These are phyloP conservation scores for Calameuta pallipes DNA, from an alignment of 2,888 invertebrate species.

Conservation along the genomic window DNA sequence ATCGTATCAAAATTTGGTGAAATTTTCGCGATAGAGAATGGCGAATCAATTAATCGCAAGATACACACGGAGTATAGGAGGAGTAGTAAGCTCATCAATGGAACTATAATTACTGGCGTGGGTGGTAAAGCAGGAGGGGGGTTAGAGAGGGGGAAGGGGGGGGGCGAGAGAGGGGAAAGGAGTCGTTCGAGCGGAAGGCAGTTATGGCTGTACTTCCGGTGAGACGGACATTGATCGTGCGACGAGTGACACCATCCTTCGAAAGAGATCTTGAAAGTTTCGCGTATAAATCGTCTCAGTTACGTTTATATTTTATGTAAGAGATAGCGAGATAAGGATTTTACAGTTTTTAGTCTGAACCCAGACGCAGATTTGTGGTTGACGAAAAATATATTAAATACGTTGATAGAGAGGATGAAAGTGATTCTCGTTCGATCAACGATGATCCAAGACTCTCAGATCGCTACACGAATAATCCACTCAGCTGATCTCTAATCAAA, in stretches of 20 bases:
- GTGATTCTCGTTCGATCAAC: background rate
- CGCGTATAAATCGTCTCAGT: background rate
- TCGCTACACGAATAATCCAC: background rate
- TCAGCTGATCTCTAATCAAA: background rate
- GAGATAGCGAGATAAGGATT: background rate
- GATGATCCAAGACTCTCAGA: background rate
- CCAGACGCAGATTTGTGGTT: background rate
- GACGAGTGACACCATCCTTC: constrained; percentile 35
- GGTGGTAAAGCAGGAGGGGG: constrained; percentile 31
- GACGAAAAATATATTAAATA: background rate
- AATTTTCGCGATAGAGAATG: background rate
- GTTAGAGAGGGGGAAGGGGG: constrained; percentile 24
- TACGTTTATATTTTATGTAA: background rate
- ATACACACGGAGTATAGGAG: background rate
- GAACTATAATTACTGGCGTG: constrained; percentile 13
- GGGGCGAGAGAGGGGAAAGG: constrained; percentile 19
- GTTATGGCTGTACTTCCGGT: constrained; percentile 59
- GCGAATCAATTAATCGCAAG: background rate
- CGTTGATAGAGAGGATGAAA: background rate
- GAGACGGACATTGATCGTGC: constrained; percentile 46
- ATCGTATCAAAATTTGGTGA: rapidly evolving
- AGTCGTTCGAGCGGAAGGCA: constrained; percentile 52
- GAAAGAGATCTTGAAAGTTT: constrained; percentile 39
- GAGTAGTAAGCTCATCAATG: constrained; percentile 6
- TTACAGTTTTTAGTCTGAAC: background rate